Base-by-base conservation (phyloP, 2,888 invertebrate species). In the Drosophila setosimentum region DNA sequence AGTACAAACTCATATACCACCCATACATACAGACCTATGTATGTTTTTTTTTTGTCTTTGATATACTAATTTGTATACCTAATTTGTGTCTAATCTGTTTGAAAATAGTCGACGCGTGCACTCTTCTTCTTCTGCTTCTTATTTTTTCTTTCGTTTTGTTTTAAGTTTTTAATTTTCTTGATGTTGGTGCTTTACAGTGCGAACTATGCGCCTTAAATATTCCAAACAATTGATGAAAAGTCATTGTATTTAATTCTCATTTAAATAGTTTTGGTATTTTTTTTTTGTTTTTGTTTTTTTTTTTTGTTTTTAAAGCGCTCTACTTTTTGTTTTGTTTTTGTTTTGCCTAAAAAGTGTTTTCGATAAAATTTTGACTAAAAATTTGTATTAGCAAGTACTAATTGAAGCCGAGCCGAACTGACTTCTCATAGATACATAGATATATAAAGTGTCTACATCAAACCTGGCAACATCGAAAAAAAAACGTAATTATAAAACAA, bases 321-420 rank as follows among this genome's bases (percentile, higher is more conserved):
- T 78, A 78, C 24, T 29, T 55, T 61, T 40, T 42, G 74, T 76
- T 69, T 68, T 79, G 65, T 45, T 53, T 82, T 72, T 65, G 61
- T 73, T 80, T 81, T 81, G 79, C 84, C 89, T 88, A 86, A 87
- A 88, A 78, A 62, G 59, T 71, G 70, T 68, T 74, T 67, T 40
- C 65, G 69, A 73, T 91, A 92, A 92, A 91, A 91, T 92, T 91
- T 91, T 78, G 79, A 91, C 92, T 91, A 91, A 91, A 91, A 91
- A 91, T 92, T 91, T 92, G 77, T 84, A 82, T 91, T 91, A 91
- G 91, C 91, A 75, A 79, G 64, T 71, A 71, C 66, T 58, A 70
- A 16, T 45, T 59, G 66, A 63, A 70, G 45, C 45, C 45, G 24
- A 70, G 67, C 74, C 59, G 55, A 70, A 62, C 58, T 60, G 67